Evolutionary conservation across 2,888 invertebrate genomes (phyloP), one percentile per base, ranked within the genome.

Genomic region (Polyommatus icarus): DNA sequence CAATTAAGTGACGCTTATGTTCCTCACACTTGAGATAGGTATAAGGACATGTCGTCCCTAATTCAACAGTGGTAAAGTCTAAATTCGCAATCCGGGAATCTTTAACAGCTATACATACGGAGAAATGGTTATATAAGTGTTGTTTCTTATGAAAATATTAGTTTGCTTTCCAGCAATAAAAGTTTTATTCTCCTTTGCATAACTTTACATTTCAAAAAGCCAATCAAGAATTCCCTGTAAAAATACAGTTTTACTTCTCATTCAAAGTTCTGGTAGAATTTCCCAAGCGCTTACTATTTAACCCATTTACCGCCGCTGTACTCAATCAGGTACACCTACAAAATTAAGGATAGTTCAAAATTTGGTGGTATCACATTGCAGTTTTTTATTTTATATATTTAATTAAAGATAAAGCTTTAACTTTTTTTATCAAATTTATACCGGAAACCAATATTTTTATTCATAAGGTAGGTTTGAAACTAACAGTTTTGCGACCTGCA

Each of bases 111-210:
- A 29, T 67, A 67, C 18, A 67, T 32, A 67, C 67, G 29, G 15
- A 67, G 67, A 32, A 32, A 29, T 1, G 12, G 29, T 32, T 18
- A 67, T 67, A 29, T 32, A 15, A 32, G 67, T 67, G 29, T 29
- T 67, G 29, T 32, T 67, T 67, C 29, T 67, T 67, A 67, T 15
- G 18, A 32, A 67, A 67, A 67, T 67, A 67, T 67, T 67, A 15
- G 29, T 15, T 32, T 67, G 29, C 7, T 29, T 32, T 67, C 6
- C 15, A 32, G 29, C 6, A 67, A 67, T 29, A 54, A 29, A 67
- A 67, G 29, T 61, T 32, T 67, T 67, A 29, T 67, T 15, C 67
- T 67, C 67, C 18, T 67, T 32, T 67, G 6, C 29, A 67, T 67
- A 29, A 18, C 15, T 67, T 67, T 67, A 15, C 67, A 67, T 67